Base-by-base conservation (phyloP, 2,113 vertebrate species). In the Hepsetus odoe region DNA sequence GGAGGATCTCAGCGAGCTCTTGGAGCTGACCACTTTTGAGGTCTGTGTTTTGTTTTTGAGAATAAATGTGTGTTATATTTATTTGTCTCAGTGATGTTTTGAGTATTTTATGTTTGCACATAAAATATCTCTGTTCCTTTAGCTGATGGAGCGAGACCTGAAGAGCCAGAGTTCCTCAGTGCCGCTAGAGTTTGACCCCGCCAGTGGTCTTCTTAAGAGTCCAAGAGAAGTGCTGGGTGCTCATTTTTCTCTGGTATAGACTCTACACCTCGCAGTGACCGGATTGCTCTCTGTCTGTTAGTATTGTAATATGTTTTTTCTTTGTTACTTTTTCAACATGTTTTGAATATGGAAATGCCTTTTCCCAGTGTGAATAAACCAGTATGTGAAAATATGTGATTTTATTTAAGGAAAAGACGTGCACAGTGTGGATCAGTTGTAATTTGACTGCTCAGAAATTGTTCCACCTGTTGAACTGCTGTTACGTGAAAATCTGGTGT, bases 91-190 rank as follows among this genome's bases (percentile, higher is more conserved):
- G 1, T 49, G 1, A 44, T 5, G 4, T 18, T 20, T 1, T 49
- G 12, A 20, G 1, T 10, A 20, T 6, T 12, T 20, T 14, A 20
- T 20, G 6, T 7, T 18, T 7, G 2, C 9, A 24, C 24, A 59
- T 0, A 11, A 40, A 55, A 26, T 77, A 62, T 30, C 5, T n/a
- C 46, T 62, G 24, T 4, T 56, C 75, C 28, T 74, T 4, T 85
- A 99, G 98, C 87, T 98, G 69, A 97, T 99, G 84, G 95, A 98
- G 73, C 90, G 66, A 77, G 95, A 98, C 79, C 82, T 98, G 82
- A 95, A 92, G 88, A 92, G 88, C 11, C 89, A 88, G 42, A 76
- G 26, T 1, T 83, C 85, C 1, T 84, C 61, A 0, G 75, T 96
- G 16, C 93, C 97, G 0, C 84, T 99, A 87, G 97, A 99, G 89